These are phyloP conservation scores for Euschistus heros DNA, from an alignment of 1,140 invertebrate genomes.

Conservation along the genomic window DNA sequence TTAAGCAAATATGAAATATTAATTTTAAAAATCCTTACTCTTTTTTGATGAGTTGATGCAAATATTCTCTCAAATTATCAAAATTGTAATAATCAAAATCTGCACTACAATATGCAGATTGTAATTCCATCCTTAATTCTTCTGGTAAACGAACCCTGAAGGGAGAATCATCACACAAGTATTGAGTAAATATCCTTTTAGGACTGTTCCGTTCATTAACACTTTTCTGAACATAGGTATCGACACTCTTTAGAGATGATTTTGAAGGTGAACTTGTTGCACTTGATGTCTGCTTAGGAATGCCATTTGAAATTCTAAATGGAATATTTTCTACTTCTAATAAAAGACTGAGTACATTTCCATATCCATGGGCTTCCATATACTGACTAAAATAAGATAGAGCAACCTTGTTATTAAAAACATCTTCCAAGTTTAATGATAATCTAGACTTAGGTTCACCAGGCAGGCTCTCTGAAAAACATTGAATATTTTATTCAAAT, in stretches of 20 bases:
- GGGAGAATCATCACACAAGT: constrained; percentile 18
- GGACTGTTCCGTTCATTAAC: background rate
- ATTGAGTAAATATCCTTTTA: constrained; percentile 13
- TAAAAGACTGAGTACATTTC: constrained; percentile 19
- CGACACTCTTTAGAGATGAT: background rate
- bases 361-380: constrained; percentile 24
- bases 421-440: constrained; percentile 22
- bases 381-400: constrained; percentile 25
- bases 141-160: constrained; percentile 19
- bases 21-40: constrained; percentile 21
- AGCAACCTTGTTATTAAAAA: constrained; percentile 24
- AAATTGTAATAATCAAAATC: constrained; percentile 1
- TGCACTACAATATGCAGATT: background rate
- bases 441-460: constrained; percentile 22
- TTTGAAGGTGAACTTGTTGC: constrained; percentile 15
- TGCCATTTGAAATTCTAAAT: background rate
- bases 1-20: no score
- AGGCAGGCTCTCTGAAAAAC: constrained; percentile 19
- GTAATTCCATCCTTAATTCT: constrained; percentile 11
- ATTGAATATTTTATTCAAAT: background rate
- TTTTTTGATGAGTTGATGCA: constrained; percentile 21
- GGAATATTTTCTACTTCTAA: constrained; percentile 22
- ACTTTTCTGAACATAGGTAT: constrained; percentile 5
- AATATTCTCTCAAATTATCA: constrained; percentile 20
- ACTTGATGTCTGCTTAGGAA: constrained; percentile 2